Evolutionary conservation across 2,888 invertebrate species (phyloP).

Genomic region (Euspilapteryx auroguttella): DNA sequence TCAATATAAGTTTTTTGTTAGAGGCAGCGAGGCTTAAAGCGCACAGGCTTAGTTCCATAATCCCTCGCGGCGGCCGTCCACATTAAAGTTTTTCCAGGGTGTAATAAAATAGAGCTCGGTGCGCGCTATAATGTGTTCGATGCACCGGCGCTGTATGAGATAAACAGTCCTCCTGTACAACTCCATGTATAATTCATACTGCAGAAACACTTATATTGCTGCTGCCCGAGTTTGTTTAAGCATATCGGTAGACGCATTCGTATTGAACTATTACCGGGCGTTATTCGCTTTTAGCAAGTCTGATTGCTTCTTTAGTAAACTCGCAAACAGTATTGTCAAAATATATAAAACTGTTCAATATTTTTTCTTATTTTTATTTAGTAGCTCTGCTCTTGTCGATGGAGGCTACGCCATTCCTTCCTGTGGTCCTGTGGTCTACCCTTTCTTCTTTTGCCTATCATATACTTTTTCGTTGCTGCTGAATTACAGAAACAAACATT

Average conservation of each 20-base stretch:
- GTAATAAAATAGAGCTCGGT: slow-evolving; percentile 11
- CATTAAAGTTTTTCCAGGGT: slow-evolving; percentile 9
- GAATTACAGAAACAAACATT: too few relatives aligned
- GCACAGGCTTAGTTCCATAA: neutral
- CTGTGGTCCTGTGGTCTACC: too few relatives aligned
- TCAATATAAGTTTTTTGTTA: too few relatives aligned
- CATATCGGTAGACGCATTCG: slow-evolving; percentile 20
- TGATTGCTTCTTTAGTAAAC: too few relatives aligned
- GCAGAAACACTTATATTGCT: slow-evolving; percentile 34
- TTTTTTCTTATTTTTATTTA: too few relatives aligned
- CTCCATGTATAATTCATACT: slow-evolving; percentile 34
- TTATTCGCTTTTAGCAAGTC: neutral
- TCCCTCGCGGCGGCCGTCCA: neutral
- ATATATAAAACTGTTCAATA: too few relatives aligned
- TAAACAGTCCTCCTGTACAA: slow-evolving; percentile 20
- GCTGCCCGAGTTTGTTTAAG: slow-evolving; percentile 24
- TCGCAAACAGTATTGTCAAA: too few relatives aligned
- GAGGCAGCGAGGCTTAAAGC: slow-evolving; percentile 5
- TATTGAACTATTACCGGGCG: slow-evolving; percentile 13
- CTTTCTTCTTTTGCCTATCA: too few relatives aligned
- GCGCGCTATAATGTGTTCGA: slow-evolving; percentile 22
- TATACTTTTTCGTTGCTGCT: too few relatives aligned
- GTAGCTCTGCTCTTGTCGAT: too few relatives aligned
- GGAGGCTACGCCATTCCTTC: too few relatives aligned
- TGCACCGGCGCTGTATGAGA: slow-evolving; percentile 21